A percentile compares a stretch with the other conserved stretches of the same genome.
These are phyloP conservation scores for Zaprionus inermis DNA, from an alignment of 1,140 invertebrate genomes.

Conservation along the genomic window DNA sequence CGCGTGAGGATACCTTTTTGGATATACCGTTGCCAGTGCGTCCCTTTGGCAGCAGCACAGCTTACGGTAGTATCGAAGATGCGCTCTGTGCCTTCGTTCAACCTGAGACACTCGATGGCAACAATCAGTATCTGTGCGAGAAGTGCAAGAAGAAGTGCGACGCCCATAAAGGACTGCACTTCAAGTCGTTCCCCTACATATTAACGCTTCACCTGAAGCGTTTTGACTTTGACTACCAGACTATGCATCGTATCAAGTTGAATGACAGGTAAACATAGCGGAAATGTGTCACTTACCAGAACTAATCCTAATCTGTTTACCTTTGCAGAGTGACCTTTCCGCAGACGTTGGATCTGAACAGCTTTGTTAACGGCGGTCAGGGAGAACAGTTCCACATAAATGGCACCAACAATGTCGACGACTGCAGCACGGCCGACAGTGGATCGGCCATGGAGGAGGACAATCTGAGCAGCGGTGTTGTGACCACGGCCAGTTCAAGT, in stretches of 20 bases:
- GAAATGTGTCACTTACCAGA: not conserved
- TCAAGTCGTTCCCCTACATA: conserved; percentile 94
- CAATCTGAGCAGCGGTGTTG: conserved; percentile 83
- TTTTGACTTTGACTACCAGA: conserved; percentile 96
- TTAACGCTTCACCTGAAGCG: conserved; percentile 95
- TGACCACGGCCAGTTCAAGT: conserved; percentile 77
- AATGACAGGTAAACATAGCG: conserved; percentile 90
- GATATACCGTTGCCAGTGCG: conserved; percentile 95
- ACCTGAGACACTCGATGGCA: conserved; percentile 93
- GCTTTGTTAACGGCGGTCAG: conserved; percentile 85
- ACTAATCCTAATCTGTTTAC: conserved; percentile 61
- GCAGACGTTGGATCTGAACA: conserved; percentile 92
- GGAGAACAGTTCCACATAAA: conserved; percentile 60
- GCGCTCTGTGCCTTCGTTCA: conserved; percentile 94
- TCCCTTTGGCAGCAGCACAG: conserved; percentile 91
- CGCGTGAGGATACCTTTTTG: conserved; percentile 92
- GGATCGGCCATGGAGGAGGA: conserved; percentile 89
- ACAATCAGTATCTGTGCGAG: conserved; percentile 96
- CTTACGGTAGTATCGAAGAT: conserved; percentile 94
- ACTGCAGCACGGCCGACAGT: conserved; percentile 89
- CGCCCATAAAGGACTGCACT: conserved; percentile 96
- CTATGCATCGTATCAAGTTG: conserved; percentile 94
- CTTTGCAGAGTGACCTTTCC: conserved; percentile 91
- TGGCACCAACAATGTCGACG: conserved; percentile 84
- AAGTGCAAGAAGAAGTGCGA: conserved; percentile 95